Percentiles rank a stretch among this genome's conserved stretches.
These are phyloP conservation scores for Falco rusticolus DNA, from an alignment of 2,797 vertebrate genomes.

Conservation along the genomic window DNA sequence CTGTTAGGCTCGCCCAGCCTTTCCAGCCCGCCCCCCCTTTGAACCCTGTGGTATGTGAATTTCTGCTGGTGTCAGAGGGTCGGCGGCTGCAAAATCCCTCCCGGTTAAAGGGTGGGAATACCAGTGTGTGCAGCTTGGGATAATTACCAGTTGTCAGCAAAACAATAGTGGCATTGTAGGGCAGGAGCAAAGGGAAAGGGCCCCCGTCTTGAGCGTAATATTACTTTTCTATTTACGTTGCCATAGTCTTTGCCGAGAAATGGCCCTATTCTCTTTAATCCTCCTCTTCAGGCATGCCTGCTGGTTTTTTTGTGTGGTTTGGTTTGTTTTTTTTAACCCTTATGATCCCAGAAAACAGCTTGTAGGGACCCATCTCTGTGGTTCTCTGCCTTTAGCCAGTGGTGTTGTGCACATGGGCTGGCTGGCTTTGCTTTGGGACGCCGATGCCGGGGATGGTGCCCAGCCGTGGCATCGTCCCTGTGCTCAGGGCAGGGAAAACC, in stretches of 20 bases:
- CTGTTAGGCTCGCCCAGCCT: neutral
- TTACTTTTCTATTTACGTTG: constrained; percentile 67
- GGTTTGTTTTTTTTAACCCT: constrained; percentile 40
- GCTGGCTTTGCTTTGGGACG: neutral
- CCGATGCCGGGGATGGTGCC: neutral
- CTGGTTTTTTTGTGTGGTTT: constrained; percentile 13
- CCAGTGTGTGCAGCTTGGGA: constrained; percentile 62
- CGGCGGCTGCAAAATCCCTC: constrained; percentile 47
- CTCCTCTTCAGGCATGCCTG: constrained; percentile 57
- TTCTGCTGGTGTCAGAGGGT: constrained; percentile 65
- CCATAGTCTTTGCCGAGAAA: constrained; percentile 61
- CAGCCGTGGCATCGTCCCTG: rapidly evolving
- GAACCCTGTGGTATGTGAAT: constrained; percentile 62
- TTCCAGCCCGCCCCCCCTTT: constrained; percentile 12
- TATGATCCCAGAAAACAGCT: neutral
- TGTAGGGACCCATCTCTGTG: neutral
- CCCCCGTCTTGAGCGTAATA: constrained; percentile 50
- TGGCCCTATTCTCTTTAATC: constrained; percentile 67
- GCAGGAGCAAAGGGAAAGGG: constrained; percentile 50
- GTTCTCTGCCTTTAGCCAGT: neutral
- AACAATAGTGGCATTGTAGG: constrained; percentile 71
- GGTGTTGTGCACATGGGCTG: rapidly evolving
- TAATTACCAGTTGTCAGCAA: constrained; percentile 73
- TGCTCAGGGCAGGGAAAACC: neutral
- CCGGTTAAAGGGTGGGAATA: constrained; percentile 65